Conservation (phyloP, 2,888 invertebrate genomes). For the Meandrusa payeni region DNA sequence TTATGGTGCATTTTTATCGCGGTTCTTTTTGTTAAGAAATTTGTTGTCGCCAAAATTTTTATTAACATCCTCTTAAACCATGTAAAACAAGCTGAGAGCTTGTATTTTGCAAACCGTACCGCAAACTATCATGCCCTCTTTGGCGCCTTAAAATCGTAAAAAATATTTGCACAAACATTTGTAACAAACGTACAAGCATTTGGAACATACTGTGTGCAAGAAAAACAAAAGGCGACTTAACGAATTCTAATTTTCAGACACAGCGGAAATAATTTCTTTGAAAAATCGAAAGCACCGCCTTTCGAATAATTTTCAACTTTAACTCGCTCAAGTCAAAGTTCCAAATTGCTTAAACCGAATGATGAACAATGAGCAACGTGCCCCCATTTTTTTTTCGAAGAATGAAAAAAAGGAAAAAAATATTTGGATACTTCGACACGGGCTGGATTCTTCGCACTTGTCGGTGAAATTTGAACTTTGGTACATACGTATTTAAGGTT, state of each 20-base stretch:
- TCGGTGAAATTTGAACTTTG: conserved; percentile 13
- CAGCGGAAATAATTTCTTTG: conserved; percentile 25
- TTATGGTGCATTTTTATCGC: too few relatives aligned
- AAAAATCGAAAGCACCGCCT: conserved; percentile 14
- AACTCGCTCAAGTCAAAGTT: conserved; percentile 3
- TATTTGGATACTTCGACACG: conserved; percentile 26
- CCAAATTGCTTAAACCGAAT: conserved; percentile 12
- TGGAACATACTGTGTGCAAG: conserved; percentile 7
- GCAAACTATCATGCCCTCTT: too few relatives aligned
- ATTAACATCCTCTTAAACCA: too few relatives aligned
- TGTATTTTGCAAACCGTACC: too few relatives aligned
- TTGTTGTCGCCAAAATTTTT: too few relatives aligned
- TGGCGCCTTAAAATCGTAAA: too few relatives aligned
- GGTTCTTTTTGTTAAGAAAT: too few relatives aligned
- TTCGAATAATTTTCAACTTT: conserved; percentile 11
- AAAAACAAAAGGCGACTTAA: conserved; percentile 24
- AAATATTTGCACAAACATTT: background rate
- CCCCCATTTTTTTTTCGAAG: conserved; percentile 22
- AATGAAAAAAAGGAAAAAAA: conserved; percentile 24
- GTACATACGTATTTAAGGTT: background rate
- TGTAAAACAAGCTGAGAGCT: too few relatives aligned
- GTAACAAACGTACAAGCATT: conserved; percentile 5
- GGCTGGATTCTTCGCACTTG: conserved; percentile 11
- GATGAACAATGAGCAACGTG: conserved; percentile 23
- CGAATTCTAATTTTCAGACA: conserved; percentile 26